Conservation (phyloP, 2,113 vertebrate genomes). For the Rhabdomys dilectus region DNA sequence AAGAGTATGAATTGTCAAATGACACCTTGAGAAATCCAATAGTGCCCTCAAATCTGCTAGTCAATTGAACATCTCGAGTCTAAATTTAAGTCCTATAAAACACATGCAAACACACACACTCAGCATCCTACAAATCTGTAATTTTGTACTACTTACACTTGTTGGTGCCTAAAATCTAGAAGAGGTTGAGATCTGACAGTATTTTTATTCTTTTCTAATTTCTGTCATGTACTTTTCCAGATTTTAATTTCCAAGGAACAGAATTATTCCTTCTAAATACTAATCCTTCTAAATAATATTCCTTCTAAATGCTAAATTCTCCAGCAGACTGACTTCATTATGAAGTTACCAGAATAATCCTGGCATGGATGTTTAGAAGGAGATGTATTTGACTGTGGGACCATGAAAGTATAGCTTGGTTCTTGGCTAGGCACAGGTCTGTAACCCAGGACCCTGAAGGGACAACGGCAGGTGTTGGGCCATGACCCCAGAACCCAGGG, state of each 20-base stretch:
- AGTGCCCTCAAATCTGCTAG: not conserved
- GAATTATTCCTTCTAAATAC: slow-evolving; percentile 27
- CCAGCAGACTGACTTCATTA: not conserved
- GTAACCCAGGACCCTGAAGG: too few relatives aligned
- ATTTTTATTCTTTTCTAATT: slow-evolving; percentile 26
- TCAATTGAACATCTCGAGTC: not conserved
- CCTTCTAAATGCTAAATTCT: slow-evolving; percentile 25
- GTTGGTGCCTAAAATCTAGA: not conserved
- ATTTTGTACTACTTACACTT: not conserved
- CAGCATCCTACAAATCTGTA: not conserved
- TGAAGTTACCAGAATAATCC: slow-evolving; percentile 2
- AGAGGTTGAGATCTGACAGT: not conserved
- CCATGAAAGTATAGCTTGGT: too few relatives aligned
- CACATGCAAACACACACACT: not conserved
- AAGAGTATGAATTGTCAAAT: not conserved
- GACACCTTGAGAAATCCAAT: slow-evolving; percentile 8
- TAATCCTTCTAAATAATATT: too few relatives aligned
- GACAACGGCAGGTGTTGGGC: too few relatives aligned
- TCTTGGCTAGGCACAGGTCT: too few relatives aligned
- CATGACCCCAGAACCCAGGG: too few relatives aligned
- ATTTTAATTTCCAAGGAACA: slow-evolving; percentile 10
- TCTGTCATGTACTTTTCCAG: not conserved
- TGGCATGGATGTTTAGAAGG: not conserved
- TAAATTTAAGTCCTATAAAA: not conserved
- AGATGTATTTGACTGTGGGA: not conserved